Base-by-base conservation (phyloP, 2,888 invertebrate species). In the Ceriagrion tenellum region DNA sequence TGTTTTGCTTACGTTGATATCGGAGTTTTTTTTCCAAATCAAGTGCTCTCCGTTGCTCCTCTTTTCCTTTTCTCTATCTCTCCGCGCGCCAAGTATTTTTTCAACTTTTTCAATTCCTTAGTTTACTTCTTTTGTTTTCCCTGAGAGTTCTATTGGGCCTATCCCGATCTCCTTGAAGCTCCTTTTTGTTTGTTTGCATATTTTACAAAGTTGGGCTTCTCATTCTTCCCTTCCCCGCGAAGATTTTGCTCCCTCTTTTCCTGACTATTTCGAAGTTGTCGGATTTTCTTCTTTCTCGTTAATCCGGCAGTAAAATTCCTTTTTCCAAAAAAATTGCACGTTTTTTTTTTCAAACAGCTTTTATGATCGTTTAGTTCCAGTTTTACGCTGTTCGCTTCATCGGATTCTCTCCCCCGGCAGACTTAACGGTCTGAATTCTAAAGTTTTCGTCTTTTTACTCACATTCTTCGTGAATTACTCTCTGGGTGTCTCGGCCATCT, bases 141-240 rank as follows among this genome's bases (percentile, higher is more conserved):
- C 35, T 35, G 8, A 35, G 35, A 35, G 35, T 35, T 35, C 35
- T 35, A 35, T 35, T 81, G 81, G 81, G 81, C 81, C 81, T 81
- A 12, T 35, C 26, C 30, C 35, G 81, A 0, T 69, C n/a, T 0
- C 81, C 13, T 81, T 81, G 81, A n/a, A 35, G 81, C 16, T 30
- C 16, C 35, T 30, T 81, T 81, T 81, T 81, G 81, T 35, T 81
- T 35, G 81, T 81, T 35, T 81, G 81, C 81, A 81, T 81, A 81
- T 81, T 81, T 81, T 81, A 35, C 30, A 81, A 81, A 81, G 81
- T 81, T 81, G 10, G 35, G 30, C 35, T 69, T 30, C 81, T 81
- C n/a, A n/a, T n/a, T n/a, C 35, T 35, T n/a, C 26, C 35, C 13
- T n/a, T 35, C 0, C 81, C 18, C 2, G 16, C 6, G 81, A 18